Percentiles rank a stretch among this genome's conserved stretches.
These are phyloP conservation scores for Sturnus vulgaris DNA, from an alignment of 2,113 vertebrate genomes.

Conservation along the genomic window DNA sequence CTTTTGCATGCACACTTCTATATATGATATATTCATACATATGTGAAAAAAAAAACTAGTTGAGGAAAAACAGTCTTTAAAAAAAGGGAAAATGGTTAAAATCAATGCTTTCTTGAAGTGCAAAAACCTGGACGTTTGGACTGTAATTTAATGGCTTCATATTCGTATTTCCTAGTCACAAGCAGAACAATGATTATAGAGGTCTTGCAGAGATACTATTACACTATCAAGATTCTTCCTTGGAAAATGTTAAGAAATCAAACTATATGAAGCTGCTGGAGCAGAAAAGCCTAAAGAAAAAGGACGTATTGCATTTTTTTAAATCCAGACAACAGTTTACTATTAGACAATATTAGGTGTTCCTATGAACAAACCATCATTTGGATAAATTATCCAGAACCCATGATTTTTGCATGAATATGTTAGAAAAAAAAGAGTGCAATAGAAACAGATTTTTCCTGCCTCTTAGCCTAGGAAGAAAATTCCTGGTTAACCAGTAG, in stretches of 20 bases:
- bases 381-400: neutral
- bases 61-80: neutral
- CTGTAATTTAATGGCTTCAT: neutral
- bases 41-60: neutral
- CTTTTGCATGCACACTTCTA: neutral
- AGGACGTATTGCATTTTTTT: neutral
- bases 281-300: neutral
- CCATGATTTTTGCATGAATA: neutral
- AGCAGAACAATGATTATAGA: neutral
- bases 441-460: neutral
- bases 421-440: neutral
- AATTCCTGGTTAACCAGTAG: constrained; percentile 20
- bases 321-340: neutral
- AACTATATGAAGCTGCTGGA: neutral
- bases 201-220: neutral
- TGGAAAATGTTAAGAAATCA: neutral
- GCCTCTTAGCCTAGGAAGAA: neutral
- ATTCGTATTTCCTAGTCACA: neutral
- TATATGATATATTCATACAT: accelerated
- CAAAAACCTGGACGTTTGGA: neutral
- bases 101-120: neutral
- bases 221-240: neutral
- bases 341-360: neutral
- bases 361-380: neutral
- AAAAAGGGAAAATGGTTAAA: neutral